Conservation (phyloP, 1,140 invertebrate genomes). For the Metopolophium dirhodum region DNA sequence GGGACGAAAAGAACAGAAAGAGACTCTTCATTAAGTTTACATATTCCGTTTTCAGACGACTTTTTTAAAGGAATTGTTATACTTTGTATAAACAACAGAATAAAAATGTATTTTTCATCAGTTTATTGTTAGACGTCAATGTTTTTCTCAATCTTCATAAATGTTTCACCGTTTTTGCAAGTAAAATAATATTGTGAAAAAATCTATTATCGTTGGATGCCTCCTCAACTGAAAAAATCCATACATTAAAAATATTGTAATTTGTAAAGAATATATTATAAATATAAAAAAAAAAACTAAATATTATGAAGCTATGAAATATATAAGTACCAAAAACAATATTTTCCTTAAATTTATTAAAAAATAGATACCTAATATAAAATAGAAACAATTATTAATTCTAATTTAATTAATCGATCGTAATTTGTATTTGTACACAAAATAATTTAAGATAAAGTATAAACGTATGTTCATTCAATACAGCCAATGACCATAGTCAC, state of each 20-base stretch:
- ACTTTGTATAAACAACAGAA: constrained; percentile 46
- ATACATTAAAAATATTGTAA: neutral
- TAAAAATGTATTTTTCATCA: constrained; percentile 13
- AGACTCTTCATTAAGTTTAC: constrained; percentile 54
- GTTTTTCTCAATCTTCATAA: constrained; percentile 23
- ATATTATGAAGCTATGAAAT: too few species aligned
- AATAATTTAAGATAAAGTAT: too few species aligned
- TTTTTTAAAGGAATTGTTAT: constrained; percentile 40
- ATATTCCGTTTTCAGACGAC: constrained; percentile 20
- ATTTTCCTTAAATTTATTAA: too few species aligned
- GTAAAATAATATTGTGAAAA: neutral
- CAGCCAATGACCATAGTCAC: too few species aligned
- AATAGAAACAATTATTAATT: too few species aligned
- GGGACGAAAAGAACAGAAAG: neutral
- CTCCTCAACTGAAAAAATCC: neutral
- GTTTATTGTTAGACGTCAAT: constrained; percentile 10
- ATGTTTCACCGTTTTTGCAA: neutral
- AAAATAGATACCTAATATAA: too few species aligned
- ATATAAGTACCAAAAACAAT: too few species aligned
- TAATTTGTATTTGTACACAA: too few species aligned
- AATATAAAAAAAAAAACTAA: neutral
- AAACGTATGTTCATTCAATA: too few species aligned
- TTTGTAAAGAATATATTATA: neutral
- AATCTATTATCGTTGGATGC: neutral
- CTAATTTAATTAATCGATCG: too few species aligned